These are phyloP conservation scores for Dipodomys ordii DNA, from an alignment of 2,113 vertebrate genomes.

Conservation along the genomic window DNA sequence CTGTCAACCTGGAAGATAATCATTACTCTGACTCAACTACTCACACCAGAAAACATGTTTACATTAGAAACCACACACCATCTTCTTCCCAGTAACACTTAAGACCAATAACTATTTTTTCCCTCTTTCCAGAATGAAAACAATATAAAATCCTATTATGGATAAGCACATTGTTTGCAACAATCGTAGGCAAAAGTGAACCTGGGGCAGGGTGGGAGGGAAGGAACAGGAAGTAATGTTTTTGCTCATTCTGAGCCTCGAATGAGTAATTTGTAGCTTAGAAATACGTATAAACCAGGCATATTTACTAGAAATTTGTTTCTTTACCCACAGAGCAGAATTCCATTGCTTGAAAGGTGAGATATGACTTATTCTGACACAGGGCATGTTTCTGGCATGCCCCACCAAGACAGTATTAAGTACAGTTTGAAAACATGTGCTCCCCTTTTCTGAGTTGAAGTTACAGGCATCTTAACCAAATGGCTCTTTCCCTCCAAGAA, in stretches of 20 bases:
- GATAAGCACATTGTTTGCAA: not conserved
- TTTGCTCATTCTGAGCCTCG: not conserved
- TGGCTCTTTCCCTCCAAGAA: not conserved
- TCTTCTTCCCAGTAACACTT: not conserved
- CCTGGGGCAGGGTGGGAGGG: too few species aligned
- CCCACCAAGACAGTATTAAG: not conserved
- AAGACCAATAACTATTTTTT: not conserved
- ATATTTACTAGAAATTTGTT: conserved; percentile 1
- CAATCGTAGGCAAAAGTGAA: not conserved
- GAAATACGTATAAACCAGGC: not conserved
- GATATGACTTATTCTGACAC: not conserved
- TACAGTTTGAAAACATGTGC: not conserved
- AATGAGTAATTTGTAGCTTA: not conserved
- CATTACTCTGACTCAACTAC: not conserved
- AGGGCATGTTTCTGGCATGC: not conserved
- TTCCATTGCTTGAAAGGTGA: not conserved
- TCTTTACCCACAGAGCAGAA: not conserved
- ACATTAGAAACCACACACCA: not conserved
- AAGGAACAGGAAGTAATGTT: accelerated
- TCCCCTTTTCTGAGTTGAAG: conserved; percentile 53
- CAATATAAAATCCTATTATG: not conserved
- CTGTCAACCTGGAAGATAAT: not conserved
- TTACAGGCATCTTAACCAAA: not conserved
- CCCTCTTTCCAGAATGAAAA: not conserved
- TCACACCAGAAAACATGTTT: not conserved